A percentile compares a stretch with the other conserved stretches of the same genome.
Evolutionary conservation across 1,140 invertebrate species (phyloP).

Genomic region (Ruditapes philippinarum): DNA sequence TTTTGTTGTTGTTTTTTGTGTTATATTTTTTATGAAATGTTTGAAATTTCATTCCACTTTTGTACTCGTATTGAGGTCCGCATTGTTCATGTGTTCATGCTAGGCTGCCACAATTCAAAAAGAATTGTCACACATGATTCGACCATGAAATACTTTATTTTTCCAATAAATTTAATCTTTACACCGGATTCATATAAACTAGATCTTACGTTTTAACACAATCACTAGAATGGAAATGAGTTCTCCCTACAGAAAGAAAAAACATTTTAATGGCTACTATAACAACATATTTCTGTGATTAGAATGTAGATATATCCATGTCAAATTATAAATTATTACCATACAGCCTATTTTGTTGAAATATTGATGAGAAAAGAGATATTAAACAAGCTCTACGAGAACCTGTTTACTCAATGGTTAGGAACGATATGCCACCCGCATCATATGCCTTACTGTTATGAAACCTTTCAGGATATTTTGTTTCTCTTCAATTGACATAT

Average conservation of each 20-base stretch:
- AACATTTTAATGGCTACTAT: background rate
- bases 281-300: background rate
- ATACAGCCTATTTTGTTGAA: background rate
- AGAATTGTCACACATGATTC: background rate
- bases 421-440: background rate
- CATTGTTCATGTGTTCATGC: too few species aligned
- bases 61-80: too few species aligned
- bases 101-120: too few species aligned
- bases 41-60: too few species aligned
- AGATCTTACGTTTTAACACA: background rate
- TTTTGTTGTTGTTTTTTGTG: too few species aligned
- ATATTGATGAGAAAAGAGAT: background rate
- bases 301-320: background rate
- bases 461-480: too few species aligned
- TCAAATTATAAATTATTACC: conserved; percentile 2
- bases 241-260: background rate
- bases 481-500: too few species aligned
- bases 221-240: background rate
- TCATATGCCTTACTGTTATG: background rate
- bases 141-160: background rate
- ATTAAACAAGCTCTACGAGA: conserved; percentile 14
- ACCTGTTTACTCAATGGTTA: conserved; percentile 5
- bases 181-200: background rate
- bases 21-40: too few species aligned
- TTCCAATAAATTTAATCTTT: background rate